phyloP scores from a whole-genome alignment of 2,888 invertebrate genomes.

The Acanthosepion pharaonis region DNA sequence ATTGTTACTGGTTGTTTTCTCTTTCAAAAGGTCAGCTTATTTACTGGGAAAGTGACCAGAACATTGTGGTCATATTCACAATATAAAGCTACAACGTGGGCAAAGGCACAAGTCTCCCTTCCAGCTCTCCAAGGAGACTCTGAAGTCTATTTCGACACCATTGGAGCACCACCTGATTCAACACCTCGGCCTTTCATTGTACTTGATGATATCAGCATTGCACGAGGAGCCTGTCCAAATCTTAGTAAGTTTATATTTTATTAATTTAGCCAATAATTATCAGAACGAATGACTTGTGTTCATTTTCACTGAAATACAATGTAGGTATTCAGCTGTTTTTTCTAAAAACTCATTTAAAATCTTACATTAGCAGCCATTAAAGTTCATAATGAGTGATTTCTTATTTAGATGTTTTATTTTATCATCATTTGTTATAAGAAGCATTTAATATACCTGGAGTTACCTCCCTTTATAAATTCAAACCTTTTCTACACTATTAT shows the following conservation, averaged over 20 bases:
- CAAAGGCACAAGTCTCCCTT: slow-evolving; percentile 59
- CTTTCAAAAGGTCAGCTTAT: background rate
- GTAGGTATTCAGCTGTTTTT: too few species aligned
- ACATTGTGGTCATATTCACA: slow-evolving; percentile 51
- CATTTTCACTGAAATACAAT: too few species aligned
- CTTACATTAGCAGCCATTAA: too few species aligned
- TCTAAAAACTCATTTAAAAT: too few species aligned
- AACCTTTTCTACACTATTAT: too few species aligned
- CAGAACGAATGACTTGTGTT: too few species aligned
- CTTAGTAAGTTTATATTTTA: slow-evolving; percentile 57
- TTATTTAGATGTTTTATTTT: too few species aligned
- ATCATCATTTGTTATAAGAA: too few species aligned
- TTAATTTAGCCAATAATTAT: background rate
- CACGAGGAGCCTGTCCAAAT: slow-evolving; percentile 57
- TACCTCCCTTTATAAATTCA: too few species aligned
- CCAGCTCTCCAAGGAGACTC: slow-evolving; percentile 53
- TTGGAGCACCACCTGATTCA: slow-evolving; percentile 50
- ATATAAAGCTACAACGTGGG: slow-evolving; percentile 57
- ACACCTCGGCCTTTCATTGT: slow-evolving; percentile 57
- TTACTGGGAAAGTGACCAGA: background rate
- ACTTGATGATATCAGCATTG: slow-evolving; percentile 63
- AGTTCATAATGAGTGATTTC: too few species aligned
- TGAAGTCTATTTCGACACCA: slow-evolving; percentile 58
- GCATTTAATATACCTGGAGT: too few species aligned
- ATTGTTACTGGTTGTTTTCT: background rate